Evolutionary conservation across 2,113 vertebrate genomes (phyloP), one percentile per base, ranked within the genome.

Genomic region (Pimephales promelas): DNA sequence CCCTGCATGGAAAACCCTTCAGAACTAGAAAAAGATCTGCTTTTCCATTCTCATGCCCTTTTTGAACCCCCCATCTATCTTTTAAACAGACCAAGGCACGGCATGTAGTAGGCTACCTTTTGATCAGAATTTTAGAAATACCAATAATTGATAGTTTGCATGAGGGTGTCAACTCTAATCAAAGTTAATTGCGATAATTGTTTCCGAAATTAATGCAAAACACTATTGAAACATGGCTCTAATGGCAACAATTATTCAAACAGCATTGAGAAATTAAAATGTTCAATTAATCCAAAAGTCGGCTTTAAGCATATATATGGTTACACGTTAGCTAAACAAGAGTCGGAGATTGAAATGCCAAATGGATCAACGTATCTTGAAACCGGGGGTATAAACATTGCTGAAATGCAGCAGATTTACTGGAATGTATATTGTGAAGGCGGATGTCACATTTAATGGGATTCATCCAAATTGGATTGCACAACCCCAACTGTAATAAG

Each of bases 381-480:
- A 31, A 68, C 24, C 3, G 24, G 59, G 20, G 10, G 28, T n/a
- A 47, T 52, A 68, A 36, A 68, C 10, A 79, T 28, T 22, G 40
- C 59, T 70, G 18, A 70, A 70, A 81, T 61, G 76, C 59, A 49
- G 43, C 18, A 81, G 45, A 66, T 47, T 81, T 70, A 34, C 28
- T 81, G 79, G 31, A 81, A 81, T 54, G 79, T 31, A 70, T 34
- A 36, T 70, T 81, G 24, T 62, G 62, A 81, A 81, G 61, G 79
- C 47, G 28, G 79, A 81, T 81, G 79, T 81, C 79, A 81, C 79
- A 54, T 70, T 81, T 81, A 81, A 81, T 81, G 79, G 62, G 79
- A 81, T 70, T 70, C 47, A 54, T 81, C 64, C 45, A 81, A 81
- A 81, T 70, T 68, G 79, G 79, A 81, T 70, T 54, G 79, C 79